phyloP scores from a whole-genome alignment of 2,113 vertebrate species.

The Callopanchax toddi region DNA sequence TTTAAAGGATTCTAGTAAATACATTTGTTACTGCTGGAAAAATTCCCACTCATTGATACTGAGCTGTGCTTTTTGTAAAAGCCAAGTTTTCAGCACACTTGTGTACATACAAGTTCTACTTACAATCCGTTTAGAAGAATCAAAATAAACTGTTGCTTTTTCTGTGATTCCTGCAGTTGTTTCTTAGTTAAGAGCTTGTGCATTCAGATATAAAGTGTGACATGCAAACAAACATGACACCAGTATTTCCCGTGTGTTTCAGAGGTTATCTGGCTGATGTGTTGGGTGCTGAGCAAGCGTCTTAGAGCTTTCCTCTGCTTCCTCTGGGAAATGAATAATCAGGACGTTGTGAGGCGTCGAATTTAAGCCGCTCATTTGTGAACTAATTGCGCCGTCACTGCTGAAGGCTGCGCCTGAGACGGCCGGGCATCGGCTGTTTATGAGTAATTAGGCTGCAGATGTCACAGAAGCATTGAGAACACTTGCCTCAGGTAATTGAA shows the following conservation, averaged over 20 bases:
- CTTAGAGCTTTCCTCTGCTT: constrained; percentile 16
- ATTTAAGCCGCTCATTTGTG: constrained; percentile 60
- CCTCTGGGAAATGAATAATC: constrained; percentile 48
- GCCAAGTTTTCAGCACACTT: too few species aligned
- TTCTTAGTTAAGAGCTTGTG: too few species aligned
- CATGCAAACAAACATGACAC: background rate
- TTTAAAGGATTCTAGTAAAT: too few species aligned
- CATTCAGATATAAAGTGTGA: background rate
- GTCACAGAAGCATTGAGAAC: constrained; percentile 32
- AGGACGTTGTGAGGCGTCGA: constrained; percentile 17
- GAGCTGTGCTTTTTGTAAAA: too few species aligned
- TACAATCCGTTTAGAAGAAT: too few species aligned
- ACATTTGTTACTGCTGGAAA: too few species aligned
- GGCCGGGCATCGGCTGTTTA: constrained; percentile 39
- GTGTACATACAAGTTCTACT: too few species aligned
- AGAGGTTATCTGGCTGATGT: constrained; percentile 10
- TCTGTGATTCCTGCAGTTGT: too few species aligned
- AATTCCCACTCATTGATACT: too few species aligned
- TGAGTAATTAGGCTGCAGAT: constrained; percentile 67
- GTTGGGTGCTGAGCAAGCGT: constrained; percentile 34
- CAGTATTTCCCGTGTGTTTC: background rate
- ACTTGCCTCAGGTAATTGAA: constrained; percentile 54
- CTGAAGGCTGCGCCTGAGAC: constrained; percentile 27
- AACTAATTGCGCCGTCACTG: constrained; percentile 53
- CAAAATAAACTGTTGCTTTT: too few species aligned